Conservation (phyloP, 2,888 invertebrate species). For the Dynastes grantii region DNA sequence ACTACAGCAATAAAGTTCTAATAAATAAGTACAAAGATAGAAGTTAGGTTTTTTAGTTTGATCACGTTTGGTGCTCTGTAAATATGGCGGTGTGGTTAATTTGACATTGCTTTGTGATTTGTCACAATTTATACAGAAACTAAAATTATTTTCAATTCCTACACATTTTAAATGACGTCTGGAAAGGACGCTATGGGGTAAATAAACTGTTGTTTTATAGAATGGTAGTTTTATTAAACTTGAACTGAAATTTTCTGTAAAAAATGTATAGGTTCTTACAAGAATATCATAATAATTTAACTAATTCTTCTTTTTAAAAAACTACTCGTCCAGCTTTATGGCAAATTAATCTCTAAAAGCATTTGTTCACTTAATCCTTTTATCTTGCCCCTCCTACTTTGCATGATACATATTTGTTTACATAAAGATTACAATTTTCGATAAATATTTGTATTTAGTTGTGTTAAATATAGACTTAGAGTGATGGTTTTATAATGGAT, state of each 20-base stretch:
- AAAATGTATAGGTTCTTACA: neutral
- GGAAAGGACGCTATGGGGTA: conserved; percentile 89
- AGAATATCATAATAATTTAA: neutral
- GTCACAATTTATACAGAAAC: conserved; percentile 53
- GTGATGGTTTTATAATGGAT: conserved; percentile 43
- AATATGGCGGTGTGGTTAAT: conserved; percentile 51
- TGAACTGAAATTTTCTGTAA: neutral
- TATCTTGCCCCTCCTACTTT: conserved; percentile 43
- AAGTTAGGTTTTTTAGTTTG: neutral
- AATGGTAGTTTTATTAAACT: conserved; percentile 31
- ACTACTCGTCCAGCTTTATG: conserved; percentile 16
- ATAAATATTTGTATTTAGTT: conserved; percentile 30
- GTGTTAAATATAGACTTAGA: conserved; percentile 34
- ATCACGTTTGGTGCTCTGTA: conserved; percentile 37
- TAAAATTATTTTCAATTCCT: conserved; percentile 49
- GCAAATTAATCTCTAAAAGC: conserved; percentile 15
- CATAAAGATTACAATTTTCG: conserved; percentile 18
- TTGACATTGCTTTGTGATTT: conserved; percentile 51
- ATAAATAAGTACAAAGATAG: too few relatives aligned
- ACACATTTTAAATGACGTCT: conserved; percentile 80
- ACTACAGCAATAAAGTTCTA: too few relatives aligned
- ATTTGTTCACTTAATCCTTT: conserved; percentile 9
- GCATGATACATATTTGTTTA: conserved; percentile 36
- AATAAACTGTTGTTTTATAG: conserved; percentile 65
- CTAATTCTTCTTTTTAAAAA: conserved; percentile 32